Base-by-base conservation (phyloP, 2,888 invertebrate species). In the Thymelicus sylvestris region DNA sequence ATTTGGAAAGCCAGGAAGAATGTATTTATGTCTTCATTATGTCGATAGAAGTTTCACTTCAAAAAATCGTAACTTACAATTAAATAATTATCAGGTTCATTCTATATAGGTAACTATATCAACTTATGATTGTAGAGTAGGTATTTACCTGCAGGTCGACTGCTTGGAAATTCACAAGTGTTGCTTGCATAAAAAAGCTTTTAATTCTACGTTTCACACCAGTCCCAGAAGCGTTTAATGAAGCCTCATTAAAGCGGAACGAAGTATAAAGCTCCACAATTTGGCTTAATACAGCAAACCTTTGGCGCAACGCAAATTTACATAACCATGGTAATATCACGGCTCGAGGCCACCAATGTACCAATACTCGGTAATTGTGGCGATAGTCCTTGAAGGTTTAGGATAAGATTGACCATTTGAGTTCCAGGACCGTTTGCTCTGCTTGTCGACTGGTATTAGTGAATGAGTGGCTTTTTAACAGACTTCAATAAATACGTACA, bases 171-270 rank as follows among this genome's bases (percentile, higher is more conserved):
- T 59, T 39, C 39, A 39, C 24, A 57, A 31, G 59, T 39, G n/a
- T 59, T 59, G 39, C 64, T 69, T 64, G 3, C 24, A 59, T 64
- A 63, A 63, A 63, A 38, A 64, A 59, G 50, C 63, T 69, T 65
- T 69, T 63, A 48, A 52, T 65, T 65, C 41, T 38, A 48, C 50
- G 24, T 52, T 65, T 65, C 65, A 65, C 50, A 50, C 52, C 50
- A 55, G 65, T 39, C 38, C 52, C 39, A 41, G 19, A 52, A 38
- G 65, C 52, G 38, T 65, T 52, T 39, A 65, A 65, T 65, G 65
- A 52, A 50, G 65, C 65, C 65, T 65, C 65, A 52, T 65, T 65
- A 52, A 65, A 64, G 64, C 64, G 65, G 50, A 7, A 64, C 63
- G 38, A 50, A 31, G 63, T 39, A 52, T 38, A 39, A 52, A 52